These are phyloP conservation scores for Lamellibrachia luymesi DNA, from an alignment of 1,140 invertebrate genomes.

Conservation along the genomic window DNA sequence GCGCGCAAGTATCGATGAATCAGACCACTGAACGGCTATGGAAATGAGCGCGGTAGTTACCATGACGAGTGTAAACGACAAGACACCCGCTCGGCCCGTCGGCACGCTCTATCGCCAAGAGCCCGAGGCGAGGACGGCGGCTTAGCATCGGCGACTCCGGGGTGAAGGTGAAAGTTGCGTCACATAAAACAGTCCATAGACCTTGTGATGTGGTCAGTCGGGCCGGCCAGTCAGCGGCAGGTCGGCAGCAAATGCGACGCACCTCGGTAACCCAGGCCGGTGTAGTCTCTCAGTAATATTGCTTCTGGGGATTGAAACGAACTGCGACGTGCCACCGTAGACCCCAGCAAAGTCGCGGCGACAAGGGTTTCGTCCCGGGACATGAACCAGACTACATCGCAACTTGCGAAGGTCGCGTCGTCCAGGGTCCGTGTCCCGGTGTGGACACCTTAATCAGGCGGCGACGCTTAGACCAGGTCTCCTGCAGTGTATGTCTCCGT, in stretches of 20 bases:
- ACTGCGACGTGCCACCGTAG: background rate
- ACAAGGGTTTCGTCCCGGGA: background rate
- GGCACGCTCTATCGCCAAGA: background rate
- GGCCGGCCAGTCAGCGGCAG: background rate
- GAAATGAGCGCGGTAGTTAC: background rate
- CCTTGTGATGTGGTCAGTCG: background rate
- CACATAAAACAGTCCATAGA: background rate
- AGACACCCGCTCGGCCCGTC: background rate
- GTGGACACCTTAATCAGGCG: background rate
- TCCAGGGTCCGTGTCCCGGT: background rate
- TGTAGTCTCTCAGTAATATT: background rate
- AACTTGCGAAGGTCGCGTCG: background rate
- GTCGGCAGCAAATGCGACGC: background rate
- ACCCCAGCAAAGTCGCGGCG: background rate
- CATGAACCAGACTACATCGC: background rate
- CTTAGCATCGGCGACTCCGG: background rate
- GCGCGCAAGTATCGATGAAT: background rate
- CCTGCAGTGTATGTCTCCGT: background rate
- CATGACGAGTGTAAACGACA: background rate
- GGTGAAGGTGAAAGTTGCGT: background rate
- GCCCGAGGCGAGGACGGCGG: background rate
- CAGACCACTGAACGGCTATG: background rate
- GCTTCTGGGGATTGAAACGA: background rate
- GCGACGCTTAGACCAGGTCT: background rate
- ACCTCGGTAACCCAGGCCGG: background rate